Conservation (phyloP, 37 sponge, comb jelly and placozoan species). For the Beroe forskalii region DNA sequence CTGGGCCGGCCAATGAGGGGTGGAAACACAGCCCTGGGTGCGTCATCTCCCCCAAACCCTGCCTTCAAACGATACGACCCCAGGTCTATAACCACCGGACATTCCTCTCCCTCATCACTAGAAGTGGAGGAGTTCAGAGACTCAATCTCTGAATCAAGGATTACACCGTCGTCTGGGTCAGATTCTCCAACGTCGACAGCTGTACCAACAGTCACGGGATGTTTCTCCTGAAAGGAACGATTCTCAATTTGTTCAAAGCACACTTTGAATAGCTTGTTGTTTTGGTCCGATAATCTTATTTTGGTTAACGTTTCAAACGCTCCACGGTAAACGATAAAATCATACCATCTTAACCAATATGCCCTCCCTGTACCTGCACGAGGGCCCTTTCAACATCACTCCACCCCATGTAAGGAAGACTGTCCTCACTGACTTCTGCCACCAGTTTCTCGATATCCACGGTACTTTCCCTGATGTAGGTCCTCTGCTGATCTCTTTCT, state of each 20-base stretch:
- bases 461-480: conserved; percentile 52
- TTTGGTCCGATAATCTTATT: too few species aligned
- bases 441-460: conserved; percentile 85
- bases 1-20: conserved; percentile 40
- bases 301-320: too few species aligned
- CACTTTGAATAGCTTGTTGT: too few species aligned
- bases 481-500: conserved; percentile 76
- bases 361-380: neutral
- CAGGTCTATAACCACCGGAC: neutral
- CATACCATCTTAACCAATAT: too few species aligned
- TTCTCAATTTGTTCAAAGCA: too few species aligned
- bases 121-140: neutral
- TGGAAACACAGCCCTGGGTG: neutral
- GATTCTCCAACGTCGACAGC: too few species aligned
- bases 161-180: too few species aligned
- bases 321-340: too few species aligned
- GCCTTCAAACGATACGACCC: conserved; percentile 5
- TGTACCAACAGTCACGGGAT: too few species aligned
- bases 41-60: conserved; percentile 34
- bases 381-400: neutral
- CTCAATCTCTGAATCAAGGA: too few species aligned
- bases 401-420: conserved; percentile 88
- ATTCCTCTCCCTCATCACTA: neutral
- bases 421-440: conserved; percentile 76
- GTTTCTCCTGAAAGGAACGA: too few species aligned